A percentile compares a stretch with the other conserved stretches of the same genome.
Evolutionary conservation across 2,888 invertebrate species (phyloP).

Genomic region (Tenthredo livida): DNA sequence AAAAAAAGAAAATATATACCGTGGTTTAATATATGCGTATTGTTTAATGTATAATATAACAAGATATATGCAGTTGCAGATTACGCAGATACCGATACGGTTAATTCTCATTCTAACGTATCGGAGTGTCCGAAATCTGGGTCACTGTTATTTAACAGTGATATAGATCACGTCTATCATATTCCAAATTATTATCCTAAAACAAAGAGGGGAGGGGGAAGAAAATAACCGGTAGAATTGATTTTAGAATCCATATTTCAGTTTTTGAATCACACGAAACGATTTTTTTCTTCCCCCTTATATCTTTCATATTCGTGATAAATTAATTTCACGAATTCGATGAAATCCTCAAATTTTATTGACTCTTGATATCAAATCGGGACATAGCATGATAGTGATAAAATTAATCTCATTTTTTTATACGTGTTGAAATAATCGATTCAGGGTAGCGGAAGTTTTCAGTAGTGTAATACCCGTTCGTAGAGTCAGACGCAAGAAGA

Average conservation of each 20-base stretch:
- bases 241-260: not conserved
- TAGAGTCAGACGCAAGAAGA: not conserved
- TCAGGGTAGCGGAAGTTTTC: not conserved
- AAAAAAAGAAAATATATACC: not conserved
- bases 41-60: not conserved
- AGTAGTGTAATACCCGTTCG: not conserved
- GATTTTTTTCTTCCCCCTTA: not conserved
- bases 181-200: not conserved
- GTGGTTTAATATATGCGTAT: not conserved
- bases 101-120: not conserved
- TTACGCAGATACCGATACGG: not conserved
- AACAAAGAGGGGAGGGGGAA: not conserved
- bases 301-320: not conserved
- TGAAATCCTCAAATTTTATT: too few species aligned
- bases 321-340: not conserved
- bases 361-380: not conserved
- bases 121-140: not conserved
- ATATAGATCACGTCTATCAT: not conserved
- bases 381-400: not conserved
- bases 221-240: not conserved
- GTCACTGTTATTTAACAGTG: not conserved
- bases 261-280: not conserved
- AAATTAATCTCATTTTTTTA: not conserved
- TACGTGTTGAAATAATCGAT: too few species aligned
- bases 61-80: conserved; percentile 4